phyloP scores from a whole-genome alignment of 2,113 vertebrate genomes.

The Mesembrinibis cayennensis region DNA sequence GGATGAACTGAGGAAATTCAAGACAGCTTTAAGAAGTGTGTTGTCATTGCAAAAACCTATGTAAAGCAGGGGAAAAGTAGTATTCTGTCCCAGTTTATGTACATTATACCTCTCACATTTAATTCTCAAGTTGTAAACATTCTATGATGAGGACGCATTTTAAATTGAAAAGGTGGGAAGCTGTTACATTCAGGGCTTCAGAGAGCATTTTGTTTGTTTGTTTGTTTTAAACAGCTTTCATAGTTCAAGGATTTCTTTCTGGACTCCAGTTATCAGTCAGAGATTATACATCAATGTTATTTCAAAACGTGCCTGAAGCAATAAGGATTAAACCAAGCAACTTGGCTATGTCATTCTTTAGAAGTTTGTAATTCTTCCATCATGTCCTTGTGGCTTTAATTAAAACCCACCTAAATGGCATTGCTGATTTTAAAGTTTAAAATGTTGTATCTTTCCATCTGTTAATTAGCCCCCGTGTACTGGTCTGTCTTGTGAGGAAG shows the following conservation, averaged over 20 bases:
- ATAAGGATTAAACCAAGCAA: not conserved
- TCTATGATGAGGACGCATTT: not conserved
- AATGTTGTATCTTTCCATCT: not conserved
- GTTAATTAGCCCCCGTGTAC: not conserved
- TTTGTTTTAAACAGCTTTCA: not conserved
- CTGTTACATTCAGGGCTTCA: not conserved
- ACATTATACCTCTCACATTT: not conserved
- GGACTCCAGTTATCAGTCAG: not conserved
- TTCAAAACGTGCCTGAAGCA: not conserved
- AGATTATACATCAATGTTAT: not conserved
- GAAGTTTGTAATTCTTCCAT: not conserved
- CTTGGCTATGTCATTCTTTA: not conserved
- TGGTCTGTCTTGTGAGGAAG: not conserved
- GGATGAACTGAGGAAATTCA: not conserved
- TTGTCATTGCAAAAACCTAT: not conserved
- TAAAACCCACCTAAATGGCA: not conserved
- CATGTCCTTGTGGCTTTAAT: not conserved
- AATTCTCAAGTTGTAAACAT: not conserved
- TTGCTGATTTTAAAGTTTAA: not conserved
- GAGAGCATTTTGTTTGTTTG: not conserved
- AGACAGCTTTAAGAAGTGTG: not conserved
- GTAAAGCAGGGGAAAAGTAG: not conserved
- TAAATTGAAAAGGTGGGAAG: not conserved
- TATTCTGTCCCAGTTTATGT: not conserved
- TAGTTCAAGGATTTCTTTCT: not conserved